These are phyloP conservation scores for Drosophila picticornis DNA, from an alignment of 2,888 invertebrate genomes.

Conservation along the genomic window DNA sequence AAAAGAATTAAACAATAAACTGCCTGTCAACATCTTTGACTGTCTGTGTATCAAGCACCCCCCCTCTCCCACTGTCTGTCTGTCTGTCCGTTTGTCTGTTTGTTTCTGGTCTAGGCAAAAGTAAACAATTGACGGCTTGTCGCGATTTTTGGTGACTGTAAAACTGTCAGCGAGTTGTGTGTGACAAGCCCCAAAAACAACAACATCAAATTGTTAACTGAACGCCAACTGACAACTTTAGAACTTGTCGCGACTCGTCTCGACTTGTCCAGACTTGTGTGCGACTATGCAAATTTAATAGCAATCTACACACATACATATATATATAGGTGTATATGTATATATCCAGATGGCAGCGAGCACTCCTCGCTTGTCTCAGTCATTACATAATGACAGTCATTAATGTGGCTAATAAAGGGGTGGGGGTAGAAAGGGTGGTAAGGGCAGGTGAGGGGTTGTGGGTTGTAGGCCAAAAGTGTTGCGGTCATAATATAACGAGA, in stretches of 20 bases:
- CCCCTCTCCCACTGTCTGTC: neutral
- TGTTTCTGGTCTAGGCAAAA: slow-evolving; percentile 45
- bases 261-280: slow-evolving; percentile 48
- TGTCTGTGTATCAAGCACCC: slow-evolving; percentile 18
- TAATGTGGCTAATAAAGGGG: slow-evolving; percentile 60
- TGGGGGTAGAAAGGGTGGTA: neutral
- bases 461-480: slow-evolving; percentile 48
- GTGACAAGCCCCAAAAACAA: slow-evolving; percentile 56
- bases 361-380: slow-evolving; percentile 52
- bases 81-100: slow-evolving; percentile 15
- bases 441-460: neutral
- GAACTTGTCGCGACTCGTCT: slow-evolving; percentile 46
- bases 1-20: slow-evolving; percentile 50
- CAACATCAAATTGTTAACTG: slow-evolving; percentile 31
- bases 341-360: slow-evolving; percentile 14
- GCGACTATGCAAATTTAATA: slow-evolving; percentile 72
- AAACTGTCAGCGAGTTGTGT: slow-evolving; percentile 73
- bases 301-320: slow-evolving; percentile 38
- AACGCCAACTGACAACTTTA: slow-evolving; percentile 45
- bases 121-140: slow-evolving; percentile 75
- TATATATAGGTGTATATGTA: neutral
- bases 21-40: slow-evolving; percentile 75
- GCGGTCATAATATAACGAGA: slow-evolving; percentile 44
- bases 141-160: slow-evolving; percentile 60
- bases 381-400: slow-evolving; percentile 75